Conservation (phyloP, 2,888 invertebrate species). For the Pristionchus mayeri region DNA sequence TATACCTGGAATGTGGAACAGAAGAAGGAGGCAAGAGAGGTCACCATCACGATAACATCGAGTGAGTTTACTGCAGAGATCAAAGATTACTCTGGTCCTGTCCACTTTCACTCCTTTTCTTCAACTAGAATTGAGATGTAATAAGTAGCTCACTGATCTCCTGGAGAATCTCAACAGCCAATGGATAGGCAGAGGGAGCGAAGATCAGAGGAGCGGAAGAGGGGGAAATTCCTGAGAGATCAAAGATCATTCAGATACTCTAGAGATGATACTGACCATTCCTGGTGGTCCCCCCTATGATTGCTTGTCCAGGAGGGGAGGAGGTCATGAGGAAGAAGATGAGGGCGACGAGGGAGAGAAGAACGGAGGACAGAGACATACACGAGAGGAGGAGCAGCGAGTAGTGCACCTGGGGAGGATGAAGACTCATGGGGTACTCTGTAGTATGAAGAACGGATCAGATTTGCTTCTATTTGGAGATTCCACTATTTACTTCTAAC, state of each 20-base stretch:
- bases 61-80: slow-evolving; percentile 54
- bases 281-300: neutral
- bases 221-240: neutral
- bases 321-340: slow-evolving; percentile 7
- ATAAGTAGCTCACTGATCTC: slow-evolving; percentile 3
- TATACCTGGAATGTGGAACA: slow-evolving; percentile 57
- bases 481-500: neutral
- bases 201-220: neutral
- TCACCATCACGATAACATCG: slow-evolving; percentile 57
- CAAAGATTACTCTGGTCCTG: slow-evolving; percentile 22
- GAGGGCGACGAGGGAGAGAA: slow-evolving; percentile 54
- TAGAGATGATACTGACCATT: neutral
- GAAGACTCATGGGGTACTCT: neutral
- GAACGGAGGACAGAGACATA: slow-evolving; percentile 56
- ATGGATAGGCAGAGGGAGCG: neutral
- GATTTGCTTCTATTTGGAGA: neutral
- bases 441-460: too few relatives aligned
- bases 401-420: slow-evolving; percentile 52
- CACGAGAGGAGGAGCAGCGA: slow-evolving; percentile 53
- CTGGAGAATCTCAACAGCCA: neutral
- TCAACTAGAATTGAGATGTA: neutral
- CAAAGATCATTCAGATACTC: neutral
- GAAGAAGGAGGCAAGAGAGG: slow-evolving; percentile 57
- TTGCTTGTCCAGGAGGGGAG: neutral
- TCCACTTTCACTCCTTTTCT: neutral